Evolutionary conservation across 2,113 vertebrate species (phyloP).

Genomic region (Corvus cornix): DNA sequence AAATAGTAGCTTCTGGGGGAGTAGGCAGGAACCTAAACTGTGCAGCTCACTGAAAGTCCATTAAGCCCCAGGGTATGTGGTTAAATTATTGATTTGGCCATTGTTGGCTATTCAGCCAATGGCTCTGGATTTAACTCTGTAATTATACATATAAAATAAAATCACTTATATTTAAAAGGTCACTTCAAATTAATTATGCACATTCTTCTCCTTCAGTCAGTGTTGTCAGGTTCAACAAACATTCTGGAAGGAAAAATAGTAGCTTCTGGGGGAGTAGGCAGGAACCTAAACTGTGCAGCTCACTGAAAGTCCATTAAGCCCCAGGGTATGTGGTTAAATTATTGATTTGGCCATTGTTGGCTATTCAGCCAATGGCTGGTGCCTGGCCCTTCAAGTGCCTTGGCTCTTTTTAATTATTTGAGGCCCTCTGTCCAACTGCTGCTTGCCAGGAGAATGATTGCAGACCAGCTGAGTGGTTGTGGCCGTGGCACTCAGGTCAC

Average conservation of each 20-base stretch:
- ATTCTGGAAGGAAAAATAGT: background rate
- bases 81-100: background rate
- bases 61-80: background rate
- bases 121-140: background rate
- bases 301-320: background rate
- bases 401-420: background rate
- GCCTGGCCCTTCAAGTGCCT: background rate
- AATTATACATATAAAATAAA: background rate
- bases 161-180: background rate
- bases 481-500: background rate
- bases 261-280: accelerated
- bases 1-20: background rate
- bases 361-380: background rate
- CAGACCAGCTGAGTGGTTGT: background rate
- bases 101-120: background rate
- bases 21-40: background rate
- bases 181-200: background rate
- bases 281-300: background rate
- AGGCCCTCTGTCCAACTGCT: background rate
- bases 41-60: background rate
- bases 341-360: background rate
- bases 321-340: background rate
- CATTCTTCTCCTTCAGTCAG: background rate
- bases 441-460: background rate
- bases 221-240: background rate